Conservation (phyloP, 2,113 vertebrate genomes). For the Sturnira hondurensis region DNA sequence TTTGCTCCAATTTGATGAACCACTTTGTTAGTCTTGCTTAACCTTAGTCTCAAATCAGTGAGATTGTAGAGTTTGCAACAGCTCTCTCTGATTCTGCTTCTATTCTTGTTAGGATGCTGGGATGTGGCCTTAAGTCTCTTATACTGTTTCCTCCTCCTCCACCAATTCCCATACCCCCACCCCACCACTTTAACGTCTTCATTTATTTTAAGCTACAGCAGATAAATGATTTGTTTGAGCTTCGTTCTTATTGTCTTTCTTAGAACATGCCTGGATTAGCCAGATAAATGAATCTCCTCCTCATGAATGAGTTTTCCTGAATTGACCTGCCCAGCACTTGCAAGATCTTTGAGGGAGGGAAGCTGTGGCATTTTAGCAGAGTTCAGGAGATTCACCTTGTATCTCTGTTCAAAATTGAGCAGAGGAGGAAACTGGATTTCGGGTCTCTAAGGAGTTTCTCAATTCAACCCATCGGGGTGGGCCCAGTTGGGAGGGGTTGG, state of each 20-base stretch:
- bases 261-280: neutral
- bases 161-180: neutral
- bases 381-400: neutral
- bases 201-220: neutral
- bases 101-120: neutral
- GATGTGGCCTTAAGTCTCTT: neutral
- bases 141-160: too few relatives aligned
- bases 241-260: slow-evolving; percentile 17
- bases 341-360: neutral
- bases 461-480: neutral
- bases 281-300: neutral
- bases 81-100: neutral
- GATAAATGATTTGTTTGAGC: neutral
- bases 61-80: slow-evolving; percentile 11
- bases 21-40: slow-evolving; percentile 71
- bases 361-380: neutral
- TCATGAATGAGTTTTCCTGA: neutral
- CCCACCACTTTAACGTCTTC: neutral
- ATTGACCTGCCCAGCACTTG: neutral
- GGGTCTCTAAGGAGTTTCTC: neutral
- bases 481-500: neutral
- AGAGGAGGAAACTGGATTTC: neutral
- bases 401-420: neutral
- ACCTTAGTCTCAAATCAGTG: slow-evolving; percentile 58
- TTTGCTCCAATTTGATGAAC: slow-evolving; percentile 63